Evolutionary conservation across 53 echinoderm and acorn worm genomes (phyloP).

Genomic region (Holothuria leucospilota): DNA sequence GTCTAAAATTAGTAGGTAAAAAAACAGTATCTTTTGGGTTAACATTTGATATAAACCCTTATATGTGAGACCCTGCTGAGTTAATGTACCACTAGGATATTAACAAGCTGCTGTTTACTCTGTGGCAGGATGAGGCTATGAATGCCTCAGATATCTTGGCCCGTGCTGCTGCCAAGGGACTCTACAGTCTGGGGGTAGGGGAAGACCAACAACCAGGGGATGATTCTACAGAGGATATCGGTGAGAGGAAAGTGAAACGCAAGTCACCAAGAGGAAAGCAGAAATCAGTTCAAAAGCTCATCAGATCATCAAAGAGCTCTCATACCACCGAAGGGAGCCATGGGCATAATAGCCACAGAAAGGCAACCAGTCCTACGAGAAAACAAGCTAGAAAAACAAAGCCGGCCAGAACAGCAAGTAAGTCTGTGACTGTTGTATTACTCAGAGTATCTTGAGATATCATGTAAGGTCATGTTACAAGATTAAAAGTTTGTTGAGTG

Average conservation of each 20-base stretch:
- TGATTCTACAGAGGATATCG: constrained; percentile 51
- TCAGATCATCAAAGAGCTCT: constrained; percentile 52
- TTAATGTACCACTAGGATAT: too few species aligned
- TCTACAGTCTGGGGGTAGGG: constrained; percentile 59
- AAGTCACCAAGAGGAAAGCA: constrained; percentile 58
- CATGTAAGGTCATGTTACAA: too few species aligned
- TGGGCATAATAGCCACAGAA: constrained; percentile 9
- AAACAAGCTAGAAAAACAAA: constrained; percentile 66
- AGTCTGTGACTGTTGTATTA: constrained; percentile 10
- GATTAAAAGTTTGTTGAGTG: too few species aligned
- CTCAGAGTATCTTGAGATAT: too few species aligned
- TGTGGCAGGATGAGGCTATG: constrained; percentile 82
- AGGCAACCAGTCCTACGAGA: constrained; percentile 21
- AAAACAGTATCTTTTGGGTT: too few species aligned
- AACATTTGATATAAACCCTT: too few species aligned
- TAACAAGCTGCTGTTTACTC: background rate
- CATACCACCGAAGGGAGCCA: constrained; percentile 16
- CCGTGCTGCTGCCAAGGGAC: constrained; percentile 96
- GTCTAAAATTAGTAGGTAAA: too few species aligned
- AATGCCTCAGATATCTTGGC: constrained; percentile 94
- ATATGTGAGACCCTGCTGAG: too few species aligned
- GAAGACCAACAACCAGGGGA: constrained; percentile 43
- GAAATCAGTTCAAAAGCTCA: constrained; percentile 42
- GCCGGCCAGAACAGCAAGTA: constrained; percentile 88
- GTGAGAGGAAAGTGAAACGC: constrained; percentile 64